These are phyloP conservation scores for Zhengitettix transpicula DNA, from an alignment of 2,888 invertebrate genomes.

Conservation along the genomic window DNA sequence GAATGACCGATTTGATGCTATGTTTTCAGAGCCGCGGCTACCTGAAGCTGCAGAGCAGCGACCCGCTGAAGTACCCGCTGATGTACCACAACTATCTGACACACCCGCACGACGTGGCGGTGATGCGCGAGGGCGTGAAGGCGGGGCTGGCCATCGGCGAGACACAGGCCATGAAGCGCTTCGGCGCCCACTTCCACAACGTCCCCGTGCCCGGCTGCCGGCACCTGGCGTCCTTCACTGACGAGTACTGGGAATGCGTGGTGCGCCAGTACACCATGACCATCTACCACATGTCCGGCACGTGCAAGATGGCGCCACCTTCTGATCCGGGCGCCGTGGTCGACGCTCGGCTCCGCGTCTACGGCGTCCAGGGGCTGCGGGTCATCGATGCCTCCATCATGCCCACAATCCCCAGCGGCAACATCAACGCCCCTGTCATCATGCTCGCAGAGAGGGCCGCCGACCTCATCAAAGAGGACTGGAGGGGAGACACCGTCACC, in stretches of 20 bases:
- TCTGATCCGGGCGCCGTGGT: constrained; percentile 66
- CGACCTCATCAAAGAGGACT: constrained; percentile 59
- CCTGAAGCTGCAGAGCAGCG: constrained; percentile 31
- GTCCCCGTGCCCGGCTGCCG: constrained; percentile 68
- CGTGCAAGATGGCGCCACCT: constrained; percentile 69
- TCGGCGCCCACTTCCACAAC: constrained; percentile 60
- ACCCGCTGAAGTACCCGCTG: constrained; percentile 63
- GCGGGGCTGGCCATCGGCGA: constrained; percentile 66
- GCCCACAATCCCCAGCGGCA: constrained; percentile 74
- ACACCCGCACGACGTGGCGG: constrained; percentile 67
- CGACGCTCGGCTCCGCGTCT: constrained; percentile 56
- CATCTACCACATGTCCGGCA: constrained; percentile 72
- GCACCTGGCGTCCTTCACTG: constrained; percentile 56
- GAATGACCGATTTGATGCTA: too few species aligned
- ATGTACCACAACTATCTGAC: constrained; percentile 86
- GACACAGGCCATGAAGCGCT: constrained; percentile 58
- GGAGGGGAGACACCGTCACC: constrained; percentile 24
- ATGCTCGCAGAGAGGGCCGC: constrained; percentile 81
- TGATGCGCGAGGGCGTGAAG: constrained; percentile 72
- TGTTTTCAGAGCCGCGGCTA: constrained; percentile 23
- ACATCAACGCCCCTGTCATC: constrained; percentile 72
- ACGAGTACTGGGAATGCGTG: constrained; percentile 76
- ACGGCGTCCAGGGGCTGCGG: constrained; percentile 59
- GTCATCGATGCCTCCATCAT: constrained; percentile 80
- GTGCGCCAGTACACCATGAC: constrained; percentile 75